Evolutionary conservation across 1,140 invertebrate species (phyloP), one percentile per base, ranked within the genome.

Genomic region (Araneus ventricosus): DNA sequence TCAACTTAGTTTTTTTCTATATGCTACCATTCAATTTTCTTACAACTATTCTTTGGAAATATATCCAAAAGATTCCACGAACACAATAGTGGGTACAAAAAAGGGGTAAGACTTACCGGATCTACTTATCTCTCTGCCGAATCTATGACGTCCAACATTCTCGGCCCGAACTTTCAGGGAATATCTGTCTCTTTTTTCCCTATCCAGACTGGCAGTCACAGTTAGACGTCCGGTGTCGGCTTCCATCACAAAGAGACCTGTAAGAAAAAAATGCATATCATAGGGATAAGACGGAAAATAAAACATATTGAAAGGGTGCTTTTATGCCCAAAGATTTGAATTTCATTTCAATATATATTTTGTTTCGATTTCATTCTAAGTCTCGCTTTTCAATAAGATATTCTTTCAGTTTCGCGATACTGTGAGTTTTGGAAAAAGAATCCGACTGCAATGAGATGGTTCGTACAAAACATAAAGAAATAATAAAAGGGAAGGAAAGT

Each of bases 171-270:
- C 94, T 94, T 95, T 95, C 17, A 95, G 59, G n/a, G 93, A 89
- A 82, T 95, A 95, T 27, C 93, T 75, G 75, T 94, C 94, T 67
- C 94, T 94, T 17, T 90, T 92, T 91, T 95, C 95, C 27, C 95
- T 90, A 94, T 95, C 95, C 39, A 95, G 90, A 91, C 94, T 95
- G 59, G 94, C 92, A 17, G 94, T 95, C 3, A 95, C 94, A 30
- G 94, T 93, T 2, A 95, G 63, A 27, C 93, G 79, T 27, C 95
- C 95, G 57, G 94, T 94, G 30, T 94, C 94, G 3, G 94, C 75
- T 82, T 95, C 95, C 85, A 95, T 94, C 41, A 93, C 93, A 88
- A 95, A 95, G 10, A 95, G 79, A 41, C 95, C 95, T 94, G 59
- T 24, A 82, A 88, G 75, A 52, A 39, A 67, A 20, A 52, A 79